Conservation (phyloP, 2,113 vertebrate species). For the Semicossyphus pulcher region DNA sequence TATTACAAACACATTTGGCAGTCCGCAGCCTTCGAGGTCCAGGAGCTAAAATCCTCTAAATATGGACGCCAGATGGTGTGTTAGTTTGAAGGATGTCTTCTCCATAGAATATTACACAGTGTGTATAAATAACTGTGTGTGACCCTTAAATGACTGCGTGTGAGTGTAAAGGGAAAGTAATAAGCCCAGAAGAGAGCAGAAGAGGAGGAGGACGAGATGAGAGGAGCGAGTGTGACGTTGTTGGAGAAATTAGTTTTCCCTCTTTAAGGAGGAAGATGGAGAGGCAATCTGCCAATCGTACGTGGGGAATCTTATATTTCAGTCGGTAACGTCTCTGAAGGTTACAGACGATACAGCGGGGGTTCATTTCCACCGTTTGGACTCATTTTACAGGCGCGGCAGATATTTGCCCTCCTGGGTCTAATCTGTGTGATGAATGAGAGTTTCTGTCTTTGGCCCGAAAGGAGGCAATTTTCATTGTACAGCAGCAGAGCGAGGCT, state of each 20-base stretch:
- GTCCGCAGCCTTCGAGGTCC: too few species aligned
- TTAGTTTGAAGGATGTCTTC: conserved; percentile 9
- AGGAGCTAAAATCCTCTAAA: background rate
- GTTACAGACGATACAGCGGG: background rate
- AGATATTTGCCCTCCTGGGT: background rate
- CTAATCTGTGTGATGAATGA: conserved; percentile 29
- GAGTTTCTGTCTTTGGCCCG: background rate
- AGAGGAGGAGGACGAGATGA: conserved; percentile 24
- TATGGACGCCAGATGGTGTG: conserved; percentile 40
- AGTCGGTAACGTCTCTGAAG: conserved; percentile 2
- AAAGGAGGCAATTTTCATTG: background rate
- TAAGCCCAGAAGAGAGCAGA: background rate
- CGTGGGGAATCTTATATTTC: conserved; percentile 9
- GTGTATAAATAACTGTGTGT: conserved; percentile 13
- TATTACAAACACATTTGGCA: too few species aligned
- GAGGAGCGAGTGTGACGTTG: conserved; percentile 9
- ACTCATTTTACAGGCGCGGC: background rate
- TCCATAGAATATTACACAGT: too few species aligned
- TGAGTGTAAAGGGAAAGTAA: background rate
- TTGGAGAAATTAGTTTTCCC: conserved; percentile 39
- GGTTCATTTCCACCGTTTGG: background rate
- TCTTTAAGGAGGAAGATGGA: background rate
- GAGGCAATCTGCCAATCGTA: conserved; percentile 10
- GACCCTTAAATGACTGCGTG: conserved; percentile 1
- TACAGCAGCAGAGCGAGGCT: conserved; percentile 18